Evolutionary conservation across 2,113 vertebrate species (phyloP).

Genomic region (Ellobius talpinus): DNA sequence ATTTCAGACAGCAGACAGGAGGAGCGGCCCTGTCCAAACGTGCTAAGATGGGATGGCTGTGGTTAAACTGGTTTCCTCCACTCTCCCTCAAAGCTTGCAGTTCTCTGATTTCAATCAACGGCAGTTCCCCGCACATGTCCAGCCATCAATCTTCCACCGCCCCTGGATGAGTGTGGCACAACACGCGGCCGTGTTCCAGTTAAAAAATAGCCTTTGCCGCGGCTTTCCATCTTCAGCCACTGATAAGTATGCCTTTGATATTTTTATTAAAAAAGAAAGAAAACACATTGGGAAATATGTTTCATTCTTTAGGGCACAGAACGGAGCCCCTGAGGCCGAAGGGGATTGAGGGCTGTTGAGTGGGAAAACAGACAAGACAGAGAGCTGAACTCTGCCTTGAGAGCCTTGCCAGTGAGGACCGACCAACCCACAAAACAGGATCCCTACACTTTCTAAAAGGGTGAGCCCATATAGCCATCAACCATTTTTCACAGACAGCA

Average conservation of each 20-base stretch:
- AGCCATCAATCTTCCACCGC: conserved; percentile 90
- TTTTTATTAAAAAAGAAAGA: conserved; percentile 88
- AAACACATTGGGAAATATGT: conserved; percentile 83
- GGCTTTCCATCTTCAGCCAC: conserved; percentile 82
- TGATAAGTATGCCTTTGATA: conserved; percentile 87
- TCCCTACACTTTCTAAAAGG: not conserved
- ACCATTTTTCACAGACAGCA: not conserved
- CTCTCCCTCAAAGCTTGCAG: conserved; percentile 88
- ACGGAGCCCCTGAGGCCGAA: conserved; percentile 44
- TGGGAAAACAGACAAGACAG: not conserved
- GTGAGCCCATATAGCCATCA: not conserved
- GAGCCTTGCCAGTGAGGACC: not conserved
- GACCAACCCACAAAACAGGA: not conserved
- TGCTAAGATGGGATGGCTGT: conserved; percentile 83
- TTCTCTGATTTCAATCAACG: conserved; percentile 93
- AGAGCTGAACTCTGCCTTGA: not conserved
- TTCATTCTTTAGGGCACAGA: conserved; percentile 58
- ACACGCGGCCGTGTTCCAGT: conserved; percentile 87
- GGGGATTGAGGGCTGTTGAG: conserved; percentile 54
- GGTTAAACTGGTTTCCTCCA: conserved; percentile 88
- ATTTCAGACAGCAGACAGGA: conserved; percentile 77
- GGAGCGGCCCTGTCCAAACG: conserved; percentile 82
- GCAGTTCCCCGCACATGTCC: conserved; percentile 90
- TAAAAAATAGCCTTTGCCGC: conserved; percentile 86
- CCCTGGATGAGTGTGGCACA: conserved; percentile 89